Conservation (phyloP, 2,113 vertebrate species). For the Pelvicachromis taeniatus region DNA sequence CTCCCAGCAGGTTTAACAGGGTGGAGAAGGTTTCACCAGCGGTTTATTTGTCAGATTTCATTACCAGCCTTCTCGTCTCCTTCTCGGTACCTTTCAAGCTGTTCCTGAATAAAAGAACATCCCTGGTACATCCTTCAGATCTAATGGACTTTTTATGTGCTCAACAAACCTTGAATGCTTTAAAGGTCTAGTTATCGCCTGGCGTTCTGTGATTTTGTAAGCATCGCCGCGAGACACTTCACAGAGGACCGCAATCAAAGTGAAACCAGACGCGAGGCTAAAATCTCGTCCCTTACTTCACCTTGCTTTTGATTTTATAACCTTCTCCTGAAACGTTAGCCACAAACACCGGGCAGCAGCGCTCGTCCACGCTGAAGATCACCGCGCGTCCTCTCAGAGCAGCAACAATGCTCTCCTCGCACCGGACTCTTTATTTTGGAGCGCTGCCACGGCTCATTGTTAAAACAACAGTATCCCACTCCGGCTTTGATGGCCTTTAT, state of each 20-base stretch:
- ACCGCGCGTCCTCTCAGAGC: background rate
- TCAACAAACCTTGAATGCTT: background rate
- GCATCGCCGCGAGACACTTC: background rate
- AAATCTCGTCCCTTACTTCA: background rate
- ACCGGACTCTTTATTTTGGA: constrained; percentile 11
- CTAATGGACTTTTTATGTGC: background rate
- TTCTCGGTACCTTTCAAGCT: background rate
- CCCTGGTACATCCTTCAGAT: background rate
- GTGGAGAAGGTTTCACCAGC: background rate
- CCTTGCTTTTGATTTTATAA: constrained; percentile 13
- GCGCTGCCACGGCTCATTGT: constrained; percentile 1
- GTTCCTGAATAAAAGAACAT: background rate
- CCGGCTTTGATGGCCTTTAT: constrained; percentile 25
- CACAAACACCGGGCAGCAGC: background rate
- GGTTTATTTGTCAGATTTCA: background rate
- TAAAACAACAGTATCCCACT: constrained; percentile 45
- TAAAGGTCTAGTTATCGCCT: background rate
- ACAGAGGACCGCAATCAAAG: background rate
- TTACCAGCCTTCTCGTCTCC: background rate
- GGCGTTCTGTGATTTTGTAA: background rate
- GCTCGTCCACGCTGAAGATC: background rate
- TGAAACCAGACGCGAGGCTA: background rate
- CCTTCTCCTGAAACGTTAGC: background rate
- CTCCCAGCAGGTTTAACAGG: background rate
- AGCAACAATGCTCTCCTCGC: background rate